Evolutionary conservation across 2,888 invertebrate genomes (phyloP).

Genomic region (Boloria selene): DNA sequence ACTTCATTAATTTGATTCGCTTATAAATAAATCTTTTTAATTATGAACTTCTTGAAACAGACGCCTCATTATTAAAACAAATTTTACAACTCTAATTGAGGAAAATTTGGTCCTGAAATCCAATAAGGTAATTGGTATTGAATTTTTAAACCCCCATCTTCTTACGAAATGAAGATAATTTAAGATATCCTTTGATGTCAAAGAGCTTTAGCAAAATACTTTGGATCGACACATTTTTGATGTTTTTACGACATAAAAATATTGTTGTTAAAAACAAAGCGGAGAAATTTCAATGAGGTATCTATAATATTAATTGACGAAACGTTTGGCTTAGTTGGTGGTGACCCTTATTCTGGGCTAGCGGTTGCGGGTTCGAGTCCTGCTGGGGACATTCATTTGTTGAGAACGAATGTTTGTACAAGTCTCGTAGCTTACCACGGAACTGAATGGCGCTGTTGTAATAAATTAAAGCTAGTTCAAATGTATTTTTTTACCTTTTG

Average conservation of each 20-base stretch:
- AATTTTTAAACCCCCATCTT: conserved; percentile 21
- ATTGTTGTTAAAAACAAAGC: background rate
- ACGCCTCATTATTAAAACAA: conserved; percentile 21
- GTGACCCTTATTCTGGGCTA: no score
- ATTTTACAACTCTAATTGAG: conserved; percentile 27
- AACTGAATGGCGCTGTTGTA: no score
- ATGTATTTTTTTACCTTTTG: no score
- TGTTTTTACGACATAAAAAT: background rate
- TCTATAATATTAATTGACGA: no score
- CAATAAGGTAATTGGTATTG: conserved; percentile 23
- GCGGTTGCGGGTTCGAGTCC: no score
- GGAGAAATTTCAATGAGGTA: no score
- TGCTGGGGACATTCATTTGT: no score
- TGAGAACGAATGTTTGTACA: no score
- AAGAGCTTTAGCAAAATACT: background rate
- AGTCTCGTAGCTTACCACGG: no score
- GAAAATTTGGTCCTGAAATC: conserved; percentile 23
- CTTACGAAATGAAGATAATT: conserved; percentile 21
- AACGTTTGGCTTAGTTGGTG: no score
- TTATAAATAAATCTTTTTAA: conserved; percentile 4
- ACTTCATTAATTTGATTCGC: background rate
- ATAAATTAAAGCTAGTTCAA: no score
- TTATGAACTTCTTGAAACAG: background rate
- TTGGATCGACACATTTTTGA: background rate
- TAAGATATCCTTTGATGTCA: conserved; percentile 18